Conservation (phyloP, 2,888 invertebrate genomes). For the Euzophera pinguis region DNA sequence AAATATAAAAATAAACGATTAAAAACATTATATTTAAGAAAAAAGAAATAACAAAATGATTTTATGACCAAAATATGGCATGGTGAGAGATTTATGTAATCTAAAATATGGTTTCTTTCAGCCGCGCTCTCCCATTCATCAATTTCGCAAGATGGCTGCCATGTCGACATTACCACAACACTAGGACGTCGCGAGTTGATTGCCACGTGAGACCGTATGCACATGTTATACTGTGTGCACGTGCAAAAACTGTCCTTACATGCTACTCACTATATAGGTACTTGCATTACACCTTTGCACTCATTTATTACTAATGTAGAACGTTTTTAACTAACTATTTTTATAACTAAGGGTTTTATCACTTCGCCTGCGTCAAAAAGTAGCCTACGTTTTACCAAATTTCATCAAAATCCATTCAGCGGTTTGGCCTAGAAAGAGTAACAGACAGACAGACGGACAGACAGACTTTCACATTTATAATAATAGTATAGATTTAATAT, state of each 20-base stretch:
- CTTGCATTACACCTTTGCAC: slow-evolving; percentile 2
- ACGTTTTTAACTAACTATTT: too few relatives aligned
- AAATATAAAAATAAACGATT: slow-evolving; percentile 25
- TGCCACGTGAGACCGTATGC: slow-evolving; percentile 15
- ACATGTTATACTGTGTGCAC: slow-evolving; percentile 9
- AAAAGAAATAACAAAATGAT: slow-evolving; percentile 2
- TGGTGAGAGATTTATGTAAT: too few relatives aligned
- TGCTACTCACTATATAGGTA: background rate
- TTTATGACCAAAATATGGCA: too few relatives aligned
- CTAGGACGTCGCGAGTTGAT: slow-evolving; percentile 21
- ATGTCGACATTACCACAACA: slow-evolving; percentile 35
- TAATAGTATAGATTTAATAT: too few relatives aligned
- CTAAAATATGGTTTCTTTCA: background rate
- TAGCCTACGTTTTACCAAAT: too few relatives aligned
- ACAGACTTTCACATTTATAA: too few relatives aligned
- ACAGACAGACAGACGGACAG: too few relatives aligned
- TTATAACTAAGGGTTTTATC: too few relatives aligned
- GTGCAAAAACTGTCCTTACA: slow-evolving; percentile 13
- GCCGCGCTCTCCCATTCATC: slow-evolving; percentile 9
- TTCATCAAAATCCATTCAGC: too few relatives aligned
- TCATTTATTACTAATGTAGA: background rate
- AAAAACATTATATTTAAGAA: background rate
- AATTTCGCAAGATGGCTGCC: slow-evolving; percentile 32
- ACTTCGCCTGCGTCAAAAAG: too few relatives aligned
- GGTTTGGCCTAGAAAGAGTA: too few relatives aligned